Conservation (phyloP, 1,140 invertebrate species). For the Globodera ellingtonae region DNA sequence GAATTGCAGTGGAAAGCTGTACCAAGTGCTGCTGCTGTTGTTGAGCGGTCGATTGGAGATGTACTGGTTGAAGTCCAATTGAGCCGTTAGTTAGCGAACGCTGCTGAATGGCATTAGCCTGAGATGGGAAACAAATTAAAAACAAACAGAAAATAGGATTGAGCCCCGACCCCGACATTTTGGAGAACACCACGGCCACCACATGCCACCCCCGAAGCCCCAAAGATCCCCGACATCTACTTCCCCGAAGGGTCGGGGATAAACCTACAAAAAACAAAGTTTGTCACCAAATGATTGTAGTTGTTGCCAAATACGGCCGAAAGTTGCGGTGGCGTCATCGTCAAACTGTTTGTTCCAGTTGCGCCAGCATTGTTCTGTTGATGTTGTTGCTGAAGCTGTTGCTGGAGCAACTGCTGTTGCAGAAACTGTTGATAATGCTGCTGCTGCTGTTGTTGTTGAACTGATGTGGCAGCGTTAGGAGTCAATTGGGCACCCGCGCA, state of each 20-base stretch:
- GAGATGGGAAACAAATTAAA: background rate
- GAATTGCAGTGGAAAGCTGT: conserved; percentile 39
- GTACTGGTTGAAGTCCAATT: background rate
- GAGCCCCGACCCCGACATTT: too few species aligned
- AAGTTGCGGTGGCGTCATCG: background rate
- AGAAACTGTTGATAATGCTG: conserved; percentile 27
- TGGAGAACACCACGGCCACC: too few species aligned
- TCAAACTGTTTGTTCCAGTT: background rate
- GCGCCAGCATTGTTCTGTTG: background rate
- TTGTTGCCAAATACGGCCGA: background rate
- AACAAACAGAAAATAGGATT: background rate
- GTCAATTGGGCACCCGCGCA: conserved; percentile 14
- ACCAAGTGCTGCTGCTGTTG: conserved; percentile 29
- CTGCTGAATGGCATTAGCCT: background rate
- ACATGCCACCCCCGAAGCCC: too few species aligned
- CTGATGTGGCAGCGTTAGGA: background rate
- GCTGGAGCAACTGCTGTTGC: conserved; percentile 25
- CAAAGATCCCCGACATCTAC: too few species aligned
- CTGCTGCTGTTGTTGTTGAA: conserved; percentile 21
- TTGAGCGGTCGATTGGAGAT: background rate
- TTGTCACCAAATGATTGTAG: conserved; percentile 16
- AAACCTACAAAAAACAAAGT: background rate
- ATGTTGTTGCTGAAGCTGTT: conserved; percentile 13
- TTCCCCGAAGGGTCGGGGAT: too few species aligned
- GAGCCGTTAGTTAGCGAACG: background rate